Evolutionary conservation across 23 tunicate species (phyloP).

Genomic region (Trididemnum clinides): DNA sequence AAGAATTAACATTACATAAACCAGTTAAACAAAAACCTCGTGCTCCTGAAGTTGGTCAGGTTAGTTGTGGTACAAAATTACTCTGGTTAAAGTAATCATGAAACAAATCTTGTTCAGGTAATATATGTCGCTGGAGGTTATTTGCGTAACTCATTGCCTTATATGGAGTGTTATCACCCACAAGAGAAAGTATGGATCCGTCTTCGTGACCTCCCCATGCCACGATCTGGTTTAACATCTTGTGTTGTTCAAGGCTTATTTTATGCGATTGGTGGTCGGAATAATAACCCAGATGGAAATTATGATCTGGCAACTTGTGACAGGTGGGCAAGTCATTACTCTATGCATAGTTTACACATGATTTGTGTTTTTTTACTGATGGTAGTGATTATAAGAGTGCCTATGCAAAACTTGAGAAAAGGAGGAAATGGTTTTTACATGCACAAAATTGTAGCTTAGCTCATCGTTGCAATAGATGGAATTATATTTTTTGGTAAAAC

Average conservation of each 20-base stretch:
- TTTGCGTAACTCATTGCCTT: slow-evolving; percentile 78
- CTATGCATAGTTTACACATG: too few species aligned
- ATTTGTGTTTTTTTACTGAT: too few species aligned
- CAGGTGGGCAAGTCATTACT: too few species aligned
- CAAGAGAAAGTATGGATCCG: slow-evolving; percentile 69
- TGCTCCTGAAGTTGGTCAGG: slow-evolving; percentile 80
- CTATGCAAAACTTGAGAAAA: too few species aligned
- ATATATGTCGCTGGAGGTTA: slow-evolving; percentile 94
- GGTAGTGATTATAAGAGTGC: too few species aligned
- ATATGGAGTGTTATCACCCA: slow-evolving; percentile 87
- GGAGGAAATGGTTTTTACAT: too few species aligned
- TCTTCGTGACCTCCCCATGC: slow-evolving; percentile 76
- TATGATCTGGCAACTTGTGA: slow-evolving; percentile 81
- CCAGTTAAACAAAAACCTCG: slow-evolving; percentile 78
- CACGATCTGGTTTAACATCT: slow-evolving; percentile 82
- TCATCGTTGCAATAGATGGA: too few species aligned
- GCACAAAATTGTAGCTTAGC: too few species aligned
- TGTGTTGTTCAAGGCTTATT: slow-evolving; percentile 88
- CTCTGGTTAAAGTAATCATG: neutral
- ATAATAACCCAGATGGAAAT: slow-evolving; percentile 74
- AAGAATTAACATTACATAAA: slow-evolving; percentile 85
- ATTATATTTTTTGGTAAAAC: too few species aligned
- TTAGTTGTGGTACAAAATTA: too few species aligned
- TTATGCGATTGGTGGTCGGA: slow-evolving; percentile 91
- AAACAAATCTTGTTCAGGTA: slow-evolving; percentile 31